Evolutionary conservation across 2,888 invertebrate genomes (phyloP).

Genomic region (Euplexia lucipara): DNA sequence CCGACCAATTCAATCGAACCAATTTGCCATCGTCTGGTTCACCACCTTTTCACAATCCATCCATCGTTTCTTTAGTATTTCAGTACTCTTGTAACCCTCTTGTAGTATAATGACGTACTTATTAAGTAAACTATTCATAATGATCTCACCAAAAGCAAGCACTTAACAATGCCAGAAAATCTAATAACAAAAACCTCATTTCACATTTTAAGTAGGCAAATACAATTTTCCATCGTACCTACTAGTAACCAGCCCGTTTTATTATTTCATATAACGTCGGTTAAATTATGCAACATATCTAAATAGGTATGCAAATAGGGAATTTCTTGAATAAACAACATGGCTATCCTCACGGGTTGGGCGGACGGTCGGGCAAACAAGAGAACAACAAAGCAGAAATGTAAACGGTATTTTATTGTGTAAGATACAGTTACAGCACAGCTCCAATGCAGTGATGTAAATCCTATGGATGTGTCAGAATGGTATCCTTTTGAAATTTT

Average conservation of each 20-base stretch:
- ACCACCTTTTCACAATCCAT: too few species aligned
- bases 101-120: too few species aligned
- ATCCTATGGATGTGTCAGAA: constrained; percentile 45
- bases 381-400: constrained; percentile 79
- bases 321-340: constrained; percentile 74
- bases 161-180: neutral
- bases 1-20: too few species aligned
- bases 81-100: too few species aligned
- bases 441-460: constrained; percentile 53
- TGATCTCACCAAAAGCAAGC: too few species aligned
- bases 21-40: too few species aligned
- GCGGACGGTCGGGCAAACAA: constrained; percentile 71
- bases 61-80: too few species aligned
- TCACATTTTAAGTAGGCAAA: neutral
- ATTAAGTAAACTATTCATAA: too few species aligned
- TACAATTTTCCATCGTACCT: neutral
- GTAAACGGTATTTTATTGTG: constrained; percentile 82
- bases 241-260: constrained; percentile 23
- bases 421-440: constrained; percentile 73
- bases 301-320: constrained; percentile 67
- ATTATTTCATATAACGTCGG: constrained; percentile 21
- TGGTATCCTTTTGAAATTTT: too few species aligned
- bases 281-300: constrained; percentile 60
- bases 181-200: neutral
- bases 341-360: constrained; percentile 65